phyloP scores from a whole-genome alignment of 2,797 vertebrate genomes.

The Ctenosaura bakeri region DNA sequence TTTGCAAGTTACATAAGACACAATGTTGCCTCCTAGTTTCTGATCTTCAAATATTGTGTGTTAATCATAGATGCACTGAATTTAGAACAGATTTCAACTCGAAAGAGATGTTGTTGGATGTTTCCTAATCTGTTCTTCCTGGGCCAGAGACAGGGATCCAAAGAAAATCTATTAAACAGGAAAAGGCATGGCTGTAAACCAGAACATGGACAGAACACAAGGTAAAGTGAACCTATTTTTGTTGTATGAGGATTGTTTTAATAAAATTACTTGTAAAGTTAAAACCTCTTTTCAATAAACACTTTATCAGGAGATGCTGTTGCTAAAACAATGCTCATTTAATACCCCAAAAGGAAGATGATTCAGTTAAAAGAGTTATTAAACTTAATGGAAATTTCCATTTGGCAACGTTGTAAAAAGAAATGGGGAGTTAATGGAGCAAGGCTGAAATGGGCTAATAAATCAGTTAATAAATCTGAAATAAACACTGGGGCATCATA shows the following conservation, averaged over 20 bases:
- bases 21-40: slow-evolving; percentile 24
- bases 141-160: slow-evolving; percentile 4
- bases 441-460: neutral
- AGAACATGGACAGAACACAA: slow-evolving; percentile 11
- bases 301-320: slow-evolving; percentile 19
- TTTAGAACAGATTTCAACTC: slow-evolving; percentile 30
- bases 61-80: slow-evolving; percentile 45
- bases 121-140: slow-evolving; percentile 26
- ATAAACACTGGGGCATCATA: neutral
- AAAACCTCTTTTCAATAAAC: slow-evolving; percentile 14
- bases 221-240: slow-evolving; percentile 31
- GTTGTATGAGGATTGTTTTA: slow-evolving; percentile 30
- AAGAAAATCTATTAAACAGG: slow-evolving; percentile 36
- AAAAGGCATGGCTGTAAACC: slow-evolving; percentile 33
- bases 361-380: slow-evolving; percentile 20
- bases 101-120: slow-evolving; percentile 30
- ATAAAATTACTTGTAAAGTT: slow-evolving; percentile 28
- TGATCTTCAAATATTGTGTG: slow-evolving; percentile 5
- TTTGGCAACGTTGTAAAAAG: slow-evolving; percentile 20
- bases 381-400: slow-evolving; percentile 12
- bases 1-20: slow-evolving; percentile 49
- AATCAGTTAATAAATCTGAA: slow-evolving; percentile 20
- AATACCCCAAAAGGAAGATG: slow-evolving; percentile 2
- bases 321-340: slow-evolving; percentile 4
- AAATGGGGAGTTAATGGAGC: slow-evolving; percentile 10